Evolutionary conservation across 2,113 vertebrate species (phyloP), one percentile per base, ranked within the genome.

Genomic region (Aythya baeri): DNA sequence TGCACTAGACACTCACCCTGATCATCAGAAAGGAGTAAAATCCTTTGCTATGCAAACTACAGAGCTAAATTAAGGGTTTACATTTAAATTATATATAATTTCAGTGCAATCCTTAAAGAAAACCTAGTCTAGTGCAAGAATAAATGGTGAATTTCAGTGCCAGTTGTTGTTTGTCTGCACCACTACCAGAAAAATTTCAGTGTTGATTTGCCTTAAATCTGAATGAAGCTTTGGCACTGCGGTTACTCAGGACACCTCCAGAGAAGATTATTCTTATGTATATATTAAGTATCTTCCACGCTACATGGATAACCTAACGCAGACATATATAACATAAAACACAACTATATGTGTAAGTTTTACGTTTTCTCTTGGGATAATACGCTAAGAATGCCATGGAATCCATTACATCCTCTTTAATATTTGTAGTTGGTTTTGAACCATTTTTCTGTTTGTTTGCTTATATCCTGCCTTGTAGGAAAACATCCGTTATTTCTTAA

Each of bases 401-500:
- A 89, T 95, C 70, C 91, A 34, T 70, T 79, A 89, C 81, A 91
- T 96, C 94, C 83, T 96, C 86, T 94, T 85, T 76, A 82, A 79
- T 79, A 93, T 58, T 85, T 94, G 58, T 52, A 58, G 27, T 23
- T 93, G 54, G 0, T 96, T 96, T 96, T 87, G 83, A 95, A 92
- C 55, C 18, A 34, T 87, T 93, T 94, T 96, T 82, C 50, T 95
- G 58, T 79, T 89, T 96, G 93, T 94, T 97, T 97, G 77, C 91
- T 93, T 93, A 89, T 91, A 91, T 95, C 92, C 86, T 93, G 92
- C 74, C 70, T 92, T 85, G 86, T 41, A 66, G 83, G 80, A 77
- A 96, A 94, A 87, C 61, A 89, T 96, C 96, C 50, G 11, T 73
- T 87, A 46, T 71, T 94, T 93, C 58, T 91, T 96, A 95, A 91